Conservation (phyloP, 2,797 vertebrate genomes). For the Cryptoprocta ferox region DNA sequence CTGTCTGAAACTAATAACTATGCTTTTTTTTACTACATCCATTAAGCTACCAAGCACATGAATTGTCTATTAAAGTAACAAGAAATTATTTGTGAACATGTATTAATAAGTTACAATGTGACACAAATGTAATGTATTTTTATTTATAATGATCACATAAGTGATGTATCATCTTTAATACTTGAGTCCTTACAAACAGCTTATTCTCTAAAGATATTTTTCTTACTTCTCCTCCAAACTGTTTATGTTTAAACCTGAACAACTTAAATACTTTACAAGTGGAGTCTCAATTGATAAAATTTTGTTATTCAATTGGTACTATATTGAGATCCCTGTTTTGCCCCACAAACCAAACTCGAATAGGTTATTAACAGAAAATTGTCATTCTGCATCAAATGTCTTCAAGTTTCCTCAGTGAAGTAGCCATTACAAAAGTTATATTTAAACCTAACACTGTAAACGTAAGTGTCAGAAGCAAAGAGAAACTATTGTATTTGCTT, state of each 20-base stretch:
- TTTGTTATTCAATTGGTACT: background rate
- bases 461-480: conserved; percentile 64
- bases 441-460: conserved; percentile 46
- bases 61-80: background rate
- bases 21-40: background rate
- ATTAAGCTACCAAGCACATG: background rate
- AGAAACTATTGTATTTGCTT: conserved; percentile 72
- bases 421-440: conserved; percentile 64
- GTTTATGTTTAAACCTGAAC: background rate
- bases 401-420: conserved; percentile 47
- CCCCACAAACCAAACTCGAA: background rate
- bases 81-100: background rate
- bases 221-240: background rate
- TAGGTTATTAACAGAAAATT: background rate
- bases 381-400: background rate
- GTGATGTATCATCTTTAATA: background rate
- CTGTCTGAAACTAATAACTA: background rate
- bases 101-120: background rate
- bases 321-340: background rate
- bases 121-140: background rate
- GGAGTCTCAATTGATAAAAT: background rate
- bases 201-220: background rate
- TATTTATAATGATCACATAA: background rate
- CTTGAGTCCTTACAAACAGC: background rate
- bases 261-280: background rate